Conservation (phyloP, 2,113 vertebrate genomes). For the Dicentrarchus labrax region DNA sequence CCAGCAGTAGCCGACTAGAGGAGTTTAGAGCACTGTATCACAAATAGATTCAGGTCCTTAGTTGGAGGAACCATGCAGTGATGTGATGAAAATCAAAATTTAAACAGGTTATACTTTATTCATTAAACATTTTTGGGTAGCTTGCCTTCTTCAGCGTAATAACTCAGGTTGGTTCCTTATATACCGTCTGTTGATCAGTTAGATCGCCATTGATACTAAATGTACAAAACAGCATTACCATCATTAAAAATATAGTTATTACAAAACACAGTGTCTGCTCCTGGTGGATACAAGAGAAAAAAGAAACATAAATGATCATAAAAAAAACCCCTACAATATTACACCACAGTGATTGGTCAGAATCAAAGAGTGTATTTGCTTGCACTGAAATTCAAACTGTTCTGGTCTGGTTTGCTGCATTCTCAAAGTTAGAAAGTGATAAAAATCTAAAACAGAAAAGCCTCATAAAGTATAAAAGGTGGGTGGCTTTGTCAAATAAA, state of each 20-base stretch:
- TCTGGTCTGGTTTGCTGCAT: neutral
- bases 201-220: too few species aligned
- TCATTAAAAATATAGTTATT: too few species aligned
- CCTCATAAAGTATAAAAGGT: neutral
- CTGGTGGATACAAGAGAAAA: too few species aligned
- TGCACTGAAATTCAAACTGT: neutral
- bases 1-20: conserved; percentile 45
- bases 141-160: neutral
- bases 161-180: neutral
- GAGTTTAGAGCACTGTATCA: conserved; percentile 35
- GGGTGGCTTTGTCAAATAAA: neutral
- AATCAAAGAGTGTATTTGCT: neutral
- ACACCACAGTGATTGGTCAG: too few species aligned
- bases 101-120: neutral
- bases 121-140: neutral
- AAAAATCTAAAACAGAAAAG: neutral
- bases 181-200: neutral
- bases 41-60: conserved; percentile 23
- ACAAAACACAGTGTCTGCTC: too few species aligned
- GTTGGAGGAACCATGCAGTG: neutral
- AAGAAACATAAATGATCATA: neutral
- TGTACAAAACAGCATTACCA: too few species aligned
- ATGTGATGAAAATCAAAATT: conserved; percentile 26
- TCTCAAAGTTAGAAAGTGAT: neutral
- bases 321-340: neutral